Conservation (phyloP, 2,113 vertebrate species). For the Tyto alba region DNA sequence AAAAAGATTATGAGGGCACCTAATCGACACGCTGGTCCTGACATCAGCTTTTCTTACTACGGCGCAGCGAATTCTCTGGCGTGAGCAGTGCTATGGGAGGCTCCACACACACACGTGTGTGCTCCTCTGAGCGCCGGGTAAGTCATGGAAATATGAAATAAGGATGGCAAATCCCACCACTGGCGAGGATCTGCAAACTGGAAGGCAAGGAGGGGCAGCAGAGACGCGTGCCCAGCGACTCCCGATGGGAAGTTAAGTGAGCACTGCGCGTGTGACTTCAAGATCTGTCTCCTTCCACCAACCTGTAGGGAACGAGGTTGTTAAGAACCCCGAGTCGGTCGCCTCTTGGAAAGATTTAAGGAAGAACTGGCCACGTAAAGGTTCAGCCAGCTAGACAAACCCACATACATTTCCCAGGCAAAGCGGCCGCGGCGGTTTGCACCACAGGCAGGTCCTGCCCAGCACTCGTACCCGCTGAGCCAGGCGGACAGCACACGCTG, state of each 20-base stretch:
- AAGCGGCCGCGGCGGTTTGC: too few species aligned
- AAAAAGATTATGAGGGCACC: fast-evolving
- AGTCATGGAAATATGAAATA: fast-evolving
- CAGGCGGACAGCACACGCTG: fast-evolving
- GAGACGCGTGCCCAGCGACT: fast-evolving
- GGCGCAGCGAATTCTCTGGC: neutral
- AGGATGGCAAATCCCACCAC: neutral
- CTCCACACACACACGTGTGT: fast-evolving
- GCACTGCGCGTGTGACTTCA: fast-evolving
- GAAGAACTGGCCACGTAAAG: fast-evolving
- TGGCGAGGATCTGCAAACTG: neutral
- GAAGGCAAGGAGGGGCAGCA: neutral
- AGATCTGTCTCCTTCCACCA: fast-evolving
- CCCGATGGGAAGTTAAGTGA: fast-evolving
- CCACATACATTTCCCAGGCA: fast-evolving
- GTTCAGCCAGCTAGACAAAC: neutral
- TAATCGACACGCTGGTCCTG: fast-evolving
- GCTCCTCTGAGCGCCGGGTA: fast-evolving
- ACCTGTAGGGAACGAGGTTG: fast-evolving
- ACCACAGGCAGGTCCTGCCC: neutral
- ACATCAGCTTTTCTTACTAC: neutral
- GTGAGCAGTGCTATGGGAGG: neutral
- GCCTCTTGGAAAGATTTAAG: neutral
- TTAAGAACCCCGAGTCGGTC: neutral
- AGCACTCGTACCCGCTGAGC: neutral